Base-by-base conservation (phyloP, 1,140 invertebrate genomes). In the Trichonephila clavata region DNA sequence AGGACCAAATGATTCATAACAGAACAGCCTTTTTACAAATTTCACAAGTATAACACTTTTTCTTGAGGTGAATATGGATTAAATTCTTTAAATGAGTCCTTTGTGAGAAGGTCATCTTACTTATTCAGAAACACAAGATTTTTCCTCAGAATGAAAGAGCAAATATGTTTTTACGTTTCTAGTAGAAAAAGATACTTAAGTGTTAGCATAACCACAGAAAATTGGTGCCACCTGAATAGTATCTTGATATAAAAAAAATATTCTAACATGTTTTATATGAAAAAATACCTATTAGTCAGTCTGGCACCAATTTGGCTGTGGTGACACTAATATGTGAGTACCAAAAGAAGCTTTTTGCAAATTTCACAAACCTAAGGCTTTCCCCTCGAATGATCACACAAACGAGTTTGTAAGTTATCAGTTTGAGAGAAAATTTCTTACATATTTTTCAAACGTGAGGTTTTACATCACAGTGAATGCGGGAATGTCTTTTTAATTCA, bases 401-500 rank as follows among this genome's bases (percentile, higher is more conserved):
- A 81, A 81, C 50, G 39, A 14, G 8, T 3, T 39, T 16, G 39
- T 81, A 43, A 50, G 14, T 81, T 27, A 39, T 13, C 14, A 43
- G 18, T 39, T 4, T 39, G 27, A 39, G 32, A 39, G 32, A 39
- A 39, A 39, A 39, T 60, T 86, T 86, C 16, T 20, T 21, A 59
- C 83, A 86, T 32, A 86, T 27, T 27, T 61, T n/a, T 32, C 83
- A 86, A 24, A 61, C 13, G n/a, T 86, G 32, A 27, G 83, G 83
- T 61, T 59, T 86, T 60, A 61, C 83, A 24, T 61, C 18, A 7
- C 59, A 61, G 61, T 86, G 83, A 60, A 24, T 86, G 14, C 83
- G 83, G 14, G 24, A 59, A 86, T 86, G 83, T 32, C 24, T n/a
- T 7, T 86, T 86, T 27, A 86, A 60, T 61, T 86, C 61, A 60